Evolutionary conservation across 2,113 vertebrate genomes (phyloP).

Genomic region (Empidonax traillii): DNA sequence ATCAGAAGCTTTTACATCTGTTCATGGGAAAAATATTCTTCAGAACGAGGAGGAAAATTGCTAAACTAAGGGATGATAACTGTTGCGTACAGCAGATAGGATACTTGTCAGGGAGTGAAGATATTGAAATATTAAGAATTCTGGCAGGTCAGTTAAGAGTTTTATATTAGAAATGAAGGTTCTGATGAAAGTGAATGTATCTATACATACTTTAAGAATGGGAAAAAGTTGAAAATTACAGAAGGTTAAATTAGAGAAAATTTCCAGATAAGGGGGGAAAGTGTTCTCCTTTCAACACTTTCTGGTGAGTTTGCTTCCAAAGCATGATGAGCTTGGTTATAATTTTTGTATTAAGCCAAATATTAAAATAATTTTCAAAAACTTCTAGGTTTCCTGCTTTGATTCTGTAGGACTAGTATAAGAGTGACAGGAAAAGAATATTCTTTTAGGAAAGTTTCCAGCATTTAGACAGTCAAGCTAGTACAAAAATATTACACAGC

Average conservation of each 20-base stretch:
- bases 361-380: neutral
- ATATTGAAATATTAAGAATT: neutral
- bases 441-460: neutral
- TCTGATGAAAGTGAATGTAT: neutral
- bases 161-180: neutral
- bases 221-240: neutral
- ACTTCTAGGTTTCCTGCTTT: neutral
- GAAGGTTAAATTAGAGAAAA: neutral
- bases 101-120: neutral
- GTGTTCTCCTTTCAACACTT: neutral
- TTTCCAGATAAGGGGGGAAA: accelerated
- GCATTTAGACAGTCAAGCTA: neutral
- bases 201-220: neutral
- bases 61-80: neutral
- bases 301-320: neutral
- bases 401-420: neutral
- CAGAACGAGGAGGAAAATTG: neutral
- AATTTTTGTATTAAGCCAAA: neutral
- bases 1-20: neutral
- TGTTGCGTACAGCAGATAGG: neutral
- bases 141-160: neutral
- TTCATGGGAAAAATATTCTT: neutral
- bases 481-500: neutral
- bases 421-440: neutral
- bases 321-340: neutral